A percentile compares a stretch with the other conserved stretches of the same genome.
Evolutionary conservation across 1,140 invertebrate species (phyloP).

Genomic region (Ptiloglossa arizonensis): DNA sequence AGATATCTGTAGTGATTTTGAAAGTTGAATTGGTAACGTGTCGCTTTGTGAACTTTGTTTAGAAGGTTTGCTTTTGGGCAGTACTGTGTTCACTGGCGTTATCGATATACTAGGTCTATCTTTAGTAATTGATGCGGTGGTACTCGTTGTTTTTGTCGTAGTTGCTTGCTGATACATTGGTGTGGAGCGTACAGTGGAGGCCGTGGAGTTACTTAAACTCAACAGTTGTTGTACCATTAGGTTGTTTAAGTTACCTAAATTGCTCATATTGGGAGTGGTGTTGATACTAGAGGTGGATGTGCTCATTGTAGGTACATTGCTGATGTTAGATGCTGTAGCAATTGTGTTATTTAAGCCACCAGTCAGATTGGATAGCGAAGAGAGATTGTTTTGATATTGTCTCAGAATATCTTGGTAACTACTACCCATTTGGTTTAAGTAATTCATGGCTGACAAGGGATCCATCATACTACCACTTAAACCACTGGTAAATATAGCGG

Average conservation of each 20-base stretch:
- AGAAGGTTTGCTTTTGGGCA: constrained; percentile 62
- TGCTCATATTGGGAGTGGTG: constrained; percentile 46
- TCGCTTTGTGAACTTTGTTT: constrained; percentile 55
- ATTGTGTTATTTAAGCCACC: constrained; percentile 61
- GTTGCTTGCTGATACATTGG: constrained; percentile 61
- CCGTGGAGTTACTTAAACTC: constrained; percentile 57
- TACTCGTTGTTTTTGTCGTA: constrained; percentile 48
- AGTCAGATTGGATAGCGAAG: constrained; percentile 66
- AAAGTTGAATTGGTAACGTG: constrained; percentile 51
- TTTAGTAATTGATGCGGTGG: constrained; percentile 65
- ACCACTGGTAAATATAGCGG: constrained; percentile 72
- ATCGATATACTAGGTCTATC: constrained; percentile 78
- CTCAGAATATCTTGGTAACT: constrained; percentile 76
- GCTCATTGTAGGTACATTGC: constrained; percentile 61
- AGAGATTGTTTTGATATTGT: constrained; percentile 75
- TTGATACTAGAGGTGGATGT: constrained; percentile 52
- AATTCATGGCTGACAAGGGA: constrained; percentile 72
- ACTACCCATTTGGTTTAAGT: constrained; percentile 74
- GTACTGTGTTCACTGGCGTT: constrained; percentile 71
- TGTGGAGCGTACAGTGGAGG: constrained; percentile 43
- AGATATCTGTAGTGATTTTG: constrained; percentile 54
- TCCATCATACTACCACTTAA: constrained; percentile 73
- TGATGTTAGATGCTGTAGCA: constrained; percentile 50
- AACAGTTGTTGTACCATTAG: constrained; percentile 70
- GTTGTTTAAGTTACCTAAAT: constrained; percentile 58